These are phyloP conservation scores for Antennarius striatus DNA, from an alignment of 2,113 vertebrate genomes.

Conservation along the genomic window DNA sequence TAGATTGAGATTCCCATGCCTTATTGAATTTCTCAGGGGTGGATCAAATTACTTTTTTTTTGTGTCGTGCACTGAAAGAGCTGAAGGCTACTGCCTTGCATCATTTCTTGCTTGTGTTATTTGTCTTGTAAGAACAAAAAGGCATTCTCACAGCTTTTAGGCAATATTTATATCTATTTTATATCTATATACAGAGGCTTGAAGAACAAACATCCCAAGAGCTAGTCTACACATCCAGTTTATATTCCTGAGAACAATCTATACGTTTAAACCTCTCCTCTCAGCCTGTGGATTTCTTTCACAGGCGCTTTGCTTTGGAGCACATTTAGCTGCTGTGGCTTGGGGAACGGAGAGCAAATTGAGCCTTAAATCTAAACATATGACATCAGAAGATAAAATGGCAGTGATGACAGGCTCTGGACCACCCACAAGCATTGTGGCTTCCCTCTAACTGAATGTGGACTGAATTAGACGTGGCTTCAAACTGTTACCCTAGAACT, in stretches of 20 bases:
- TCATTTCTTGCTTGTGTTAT: slow-evolving; percentile 33
- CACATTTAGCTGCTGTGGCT: slow-evolving; percentile 36
- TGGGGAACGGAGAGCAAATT: slow-evolving; percentile 55
- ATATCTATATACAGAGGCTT: background rate
- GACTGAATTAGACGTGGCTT: slow-evolving; percentile 54
- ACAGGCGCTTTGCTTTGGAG: slow-evolving; percentile 42
- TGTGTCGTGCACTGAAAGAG: slow-evolving; percentile 33
- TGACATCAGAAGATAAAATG: slow-evolving; percentile 71
- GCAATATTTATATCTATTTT: slow-evolving; percentile 10
- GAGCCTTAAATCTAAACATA: slow-evolving; percentile 73
- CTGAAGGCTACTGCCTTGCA: slow-evolving; percentile 33
- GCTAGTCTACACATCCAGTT: slow-evolving; percentile 40
- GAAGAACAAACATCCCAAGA: slow-evolving; percentile 35
- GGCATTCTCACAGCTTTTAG: slow-evolving; percentile 19
- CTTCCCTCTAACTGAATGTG: slow-evolving; percentile 52
- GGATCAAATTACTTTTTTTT: slow-evolving; percentile 64
- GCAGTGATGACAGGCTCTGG: slow-evolving; percentile 47
- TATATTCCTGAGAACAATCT: slow-evolving; percentile 21
- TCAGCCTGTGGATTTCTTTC: slow-evolving; percentile 32
- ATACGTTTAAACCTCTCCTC: slow-evolving; percentile 31
- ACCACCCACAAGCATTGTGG: slow-evolving; percentile 62
- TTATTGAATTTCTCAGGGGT: slow-evolving; percentile 65
- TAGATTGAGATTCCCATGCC: slow-evolving; percentile 63
- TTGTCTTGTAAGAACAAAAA: slow-evolving; percentile 44
- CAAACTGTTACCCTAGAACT: slow-evolving; percentile 45